Evolutionary conservation across 2,888 invertebrate genomes (phyloP).

Genomic region (Andrena trimmerana): DNA sequence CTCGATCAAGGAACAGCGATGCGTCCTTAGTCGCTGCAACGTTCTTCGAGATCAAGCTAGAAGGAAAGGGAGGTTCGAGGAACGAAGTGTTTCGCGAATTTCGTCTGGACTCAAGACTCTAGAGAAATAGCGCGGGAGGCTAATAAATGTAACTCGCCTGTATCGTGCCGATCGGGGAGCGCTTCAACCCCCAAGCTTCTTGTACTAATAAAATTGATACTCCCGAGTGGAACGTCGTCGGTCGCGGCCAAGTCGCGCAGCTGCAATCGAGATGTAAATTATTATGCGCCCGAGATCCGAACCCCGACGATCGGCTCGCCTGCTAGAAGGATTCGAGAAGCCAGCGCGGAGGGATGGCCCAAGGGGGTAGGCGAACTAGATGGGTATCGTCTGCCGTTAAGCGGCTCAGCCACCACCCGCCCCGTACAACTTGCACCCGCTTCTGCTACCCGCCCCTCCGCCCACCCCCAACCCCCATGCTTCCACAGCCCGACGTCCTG

Average conservation of each 20-base stretch:
- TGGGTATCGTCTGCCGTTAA: conserved; percentile 75
- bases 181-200: conserved; percentile 23
- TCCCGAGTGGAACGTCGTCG: conserved; percentile 10
- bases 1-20: neutral
- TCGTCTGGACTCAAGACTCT: neutral
- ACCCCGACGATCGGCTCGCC: conserved; percentile 45
- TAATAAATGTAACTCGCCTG: conserved; percentile 10
- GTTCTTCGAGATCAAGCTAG: too few relatives aligned
- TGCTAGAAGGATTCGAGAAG: conserved; percentile 52
- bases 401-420: conserved; percentile 72
- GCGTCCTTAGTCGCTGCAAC: too few relatives aligned
- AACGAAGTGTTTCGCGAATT: too few relatives aligned
- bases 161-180: conserved; percentile 33
- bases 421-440: conserved; percentile 58
- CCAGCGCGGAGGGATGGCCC: conserved; percentile 41
- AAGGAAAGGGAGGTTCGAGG: too few relatives aligned
- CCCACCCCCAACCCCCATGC: neutral
- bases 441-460: conserved; percentile 18
- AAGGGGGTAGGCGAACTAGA: conserved; percentile 66
- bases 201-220: conserved; percentile 44
- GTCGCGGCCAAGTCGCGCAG: conserved; percentile 17
- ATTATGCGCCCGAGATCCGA: conserved; percentile 62
- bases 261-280: conserved; percentile 65
- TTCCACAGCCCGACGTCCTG: conserved; percentile 37
- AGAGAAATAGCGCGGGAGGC: neutral